phyloP scores from a whole-genome alignment of 2,888 invertebrate species.

The Luperina nickerlii region DNA sequence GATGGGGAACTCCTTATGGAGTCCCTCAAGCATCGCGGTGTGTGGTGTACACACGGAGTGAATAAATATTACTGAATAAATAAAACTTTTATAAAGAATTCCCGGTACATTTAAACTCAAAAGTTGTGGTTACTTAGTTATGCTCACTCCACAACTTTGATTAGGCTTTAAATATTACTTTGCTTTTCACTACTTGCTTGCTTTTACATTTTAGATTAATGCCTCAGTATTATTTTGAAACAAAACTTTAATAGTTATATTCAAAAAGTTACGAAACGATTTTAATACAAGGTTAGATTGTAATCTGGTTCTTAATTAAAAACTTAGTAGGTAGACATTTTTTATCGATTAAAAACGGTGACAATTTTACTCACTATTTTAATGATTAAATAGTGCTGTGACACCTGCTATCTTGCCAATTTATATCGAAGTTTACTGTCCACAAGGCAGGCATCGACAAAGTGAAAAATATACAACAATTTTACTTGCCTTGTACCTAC shows the following conservation, averaged over 20 bases:
- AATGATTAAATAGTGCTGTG: conserved; percentile 3
- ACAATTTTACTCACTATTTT: background rate
- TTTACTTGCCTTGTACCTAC: background rate
- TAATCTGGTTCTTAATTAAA: conserved; percentile 4
- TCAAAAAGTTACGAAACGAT: background rate
- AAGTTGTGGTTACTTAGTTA: conserved; percentile 55
- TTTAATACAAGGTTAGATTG: conserved; percentile 1
- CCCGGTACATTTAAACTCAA: conserved; percentile 40
- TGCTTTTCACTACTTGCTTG: conserved; percentile 22
- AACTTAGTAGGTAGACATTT: background rate
- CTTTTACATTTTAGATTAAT: conserved; percentile 37
- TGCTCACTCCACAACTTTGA: conserved; percentile 65
- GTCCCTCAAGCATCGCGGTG: too few species aligned
- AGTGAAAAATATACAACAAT: background rate
- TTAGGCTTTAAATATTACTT: conserved; percentile 63
- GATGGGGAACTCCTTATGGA: too few species aligned
- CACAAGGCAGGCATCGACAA: too few species aligned
- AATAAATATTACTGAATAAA: conserved; percentile 15
- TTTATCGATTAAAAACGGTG: background rate
- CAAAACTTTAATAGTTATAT: conserved; percentile 21
- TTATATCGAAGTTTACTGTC: background rate
- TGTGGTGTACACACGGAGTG: background rate
- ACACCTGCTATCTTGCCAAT: background rate
- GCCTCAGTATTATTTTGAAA: conserved; percentile 19
- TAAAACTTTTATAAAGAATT: conserved; percentile 43